Percentiles rank a stretch among this genome's conserved stretches.
Conservation (phyloP, 2,113 vertebrate genomes). For the Pseudopipra pipra region DNA sequence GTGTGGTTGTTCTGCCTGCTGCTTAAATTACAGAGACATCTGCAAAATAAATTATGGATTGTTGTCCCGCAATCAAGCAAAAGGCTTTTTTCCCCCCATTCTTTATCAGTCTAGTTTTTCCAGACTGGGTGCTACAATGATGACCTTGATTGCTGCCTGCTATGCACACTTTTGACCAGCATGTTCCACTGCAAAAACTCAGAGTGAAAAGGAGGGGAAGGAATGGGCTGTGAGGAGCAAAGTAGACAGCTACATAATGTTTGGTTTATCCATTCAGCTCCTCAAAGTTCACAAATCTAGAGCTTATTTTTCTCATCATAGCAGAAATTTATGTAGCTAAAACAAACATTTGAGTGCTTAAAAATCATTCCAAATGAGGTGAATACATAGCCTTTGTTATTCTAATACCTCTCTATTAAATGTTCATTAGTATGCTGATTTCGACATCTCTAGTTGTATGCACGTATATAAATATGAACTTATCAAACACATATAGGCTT, state of each 20-base stretch:
- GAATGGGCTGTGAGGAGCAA: neutral
- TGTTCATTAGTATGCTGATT: neutral
- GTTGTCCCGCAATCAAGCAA: constrained; percentile 52
- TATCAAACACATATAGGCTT: neutral
- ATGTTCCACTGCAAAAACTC: neutral
- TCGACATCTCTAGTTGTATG: neutral
- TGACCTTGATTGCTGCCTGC: neutral
- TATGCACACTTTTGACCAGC: neutral
- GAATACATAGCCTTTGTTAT: neutral
- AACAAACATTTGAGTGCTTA: neutral
- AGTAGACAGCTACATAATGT: neutral
- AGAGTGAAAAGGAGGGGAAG: neutral
- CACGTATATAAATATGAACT: rapidly evolving
- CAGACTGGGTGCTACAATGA: neutral
- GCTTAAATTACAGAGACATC: constrained; percentile 74
- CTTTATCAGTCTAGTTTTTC: constrained; percentile 5
- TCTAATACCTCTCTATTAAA: neutral
- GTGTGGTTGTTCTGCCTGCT: constrained; percentile 54
- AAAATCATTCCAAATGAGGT: neutral
- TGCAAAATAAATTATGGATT: constrained; percentile 74
- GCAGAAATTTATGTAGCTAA: neutral
- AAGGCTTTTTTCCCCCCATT: neutral
- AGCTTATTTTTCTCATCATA: neutral
- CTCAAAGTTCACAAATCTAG: neutral
- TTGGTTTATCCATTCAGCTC: neutral